Percentiles rank a stretch among this genome's conserved stretches.
Evolutionary conservation across 2,113 vertebrate genomes (phyloP).

Genomic region (Sprattus sprattus): DNA sequence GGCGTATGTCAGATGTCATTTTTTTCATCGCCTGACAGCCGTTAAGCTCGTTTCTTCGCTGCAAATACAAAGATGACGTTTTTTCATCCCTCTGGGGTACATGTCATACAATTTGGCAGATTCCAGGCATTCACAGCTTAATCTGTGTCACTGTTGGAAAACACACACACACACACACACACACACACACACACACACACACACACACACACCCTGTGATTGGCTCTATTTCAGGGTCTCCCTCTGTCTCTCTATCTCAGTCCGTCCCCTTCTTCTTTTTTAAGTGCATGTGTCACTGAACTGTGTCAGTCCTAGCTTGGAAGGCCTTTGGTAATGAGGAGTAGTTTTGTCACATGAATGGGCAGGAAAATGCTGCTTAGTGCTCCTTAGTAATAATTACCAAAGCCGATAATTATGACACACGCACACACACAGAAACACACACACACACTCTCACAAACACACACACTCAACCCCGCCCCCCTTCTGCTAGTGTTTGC

Average conservation of each 20-base stretch:
- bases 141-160: neutral
- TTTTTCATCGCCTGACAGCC: neutral
- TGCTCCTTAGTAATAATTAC: neutral
- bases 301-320: neutral
- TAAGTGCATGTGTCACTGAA: neutral
- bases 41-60: neutral
- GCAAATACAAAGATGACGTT: neutral
- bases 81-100: neutral
- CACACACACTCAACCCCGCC: neutral
- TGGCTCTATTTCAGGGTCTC: neutral
- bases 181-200: neutral
- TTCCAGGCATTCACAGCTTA: constrained; percentile 1
- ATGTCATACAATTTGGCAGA: neutral
- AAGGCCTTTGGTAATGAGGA: neutral
- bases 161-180: neutral
- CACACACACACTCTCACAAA: neutral
- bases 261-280: neutral
- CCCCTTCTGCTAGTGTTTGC: neutral
- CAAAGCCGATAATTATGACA: neutral
- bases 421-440: neutral
- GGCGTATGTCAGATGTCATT: neutral
- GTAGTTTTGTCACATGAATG: neutral
- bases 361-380: neutral
- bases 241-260: neutral
- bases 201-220: neutral